phyloP scores from a whole-genome alignment of 2,113 vertebrate species.

The Mobula hypostoma region DNA sequence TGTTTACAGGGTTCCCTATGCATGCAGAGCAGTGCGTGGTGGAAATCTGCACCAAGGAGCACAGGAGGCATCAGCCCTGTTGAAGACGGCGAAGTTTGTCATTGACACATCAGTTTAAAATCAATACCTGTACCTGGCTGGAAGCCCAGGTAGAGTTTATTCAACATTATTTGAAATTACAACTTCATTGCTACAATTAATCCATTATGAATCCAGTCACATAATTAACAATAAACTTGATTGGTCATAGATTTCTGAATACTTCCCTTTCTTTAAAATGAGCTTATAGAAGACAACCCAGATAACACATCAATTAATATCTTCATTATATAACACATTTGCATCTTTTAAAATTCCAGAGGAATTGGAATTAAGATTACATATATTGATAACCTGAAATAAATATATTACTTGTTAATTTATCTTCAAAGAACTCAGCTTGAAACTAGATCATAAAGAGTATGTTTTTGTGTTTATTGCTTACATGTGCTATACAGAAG shows the following conservation, averaged over 20 bases:
- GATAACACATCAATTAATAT: background rate
- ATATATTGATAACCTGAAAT: background rate
- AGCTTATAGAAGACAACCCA: background rate
- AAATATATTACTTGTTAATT: background rate
- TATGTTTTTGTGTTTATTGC: too few species aligned
- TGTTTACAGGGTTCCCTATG: too few species aligned
- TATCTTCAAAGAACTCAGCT: background rate
- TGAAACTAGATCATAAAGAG: too few species aligned
- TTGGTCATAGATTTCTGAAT: background rate
- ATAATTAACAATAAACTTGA: background rate
- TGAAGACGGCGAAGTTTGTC: too few species aligned
- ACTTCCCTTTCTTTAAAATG: background rate
- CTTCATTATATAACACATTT: background rate
- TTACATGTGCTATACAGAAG: too few species aligned
- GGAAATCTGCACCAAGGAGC: too few species aligned
- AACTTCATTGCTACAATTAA: background rate
- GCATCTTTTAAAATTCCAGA: background rate
- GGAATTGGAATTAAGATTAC: background rate
- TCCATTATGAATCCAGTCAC: background rate
- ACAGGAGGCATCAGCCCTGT: too few species aligned
- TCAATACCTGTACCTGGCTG: too few species aligned
- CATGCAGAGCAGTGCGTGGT: too few species aligned
- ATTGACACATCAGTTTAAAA: too few species aligned
- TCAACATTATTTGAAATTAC: background rate
- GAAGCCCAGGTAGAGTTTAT: too few species aligned